Evolutionary conservation across 2,797 vertebrate species (phyloP), one percentile per base, ranked within the genome.

Genomic region (Diplodus sargus): DNA sequence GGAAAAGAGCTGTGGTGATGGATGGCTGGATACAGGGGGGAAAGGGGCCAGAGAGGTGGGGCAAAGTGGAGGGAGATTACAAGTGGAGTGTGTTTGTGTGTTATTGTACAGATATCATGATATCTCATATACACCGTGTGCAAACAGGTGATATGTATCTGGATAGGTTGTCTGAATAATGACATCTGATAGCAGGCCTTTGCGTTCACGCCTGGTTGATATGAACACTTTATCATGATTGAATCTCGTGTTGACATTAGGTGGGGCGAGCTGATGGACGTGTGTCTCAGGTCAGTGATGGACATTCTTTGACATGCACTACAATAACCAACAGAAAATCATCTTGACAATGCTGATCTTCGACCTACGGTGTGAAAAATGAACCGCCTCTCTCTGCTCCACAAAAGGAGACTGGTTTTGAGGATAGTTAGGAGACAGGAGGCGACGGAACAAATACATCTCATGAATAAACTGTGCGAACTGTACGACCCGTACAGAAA

Each of bases 1-100:
- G 59, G 57, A 63, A 49, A 68, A 64, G 67, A 54, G n/a, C 17
- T 15, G 25, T 8, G 48, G 18, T 68, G 72, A 79, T 59, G 54
- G 61, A 81, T 59, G 52, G 65, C 5, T 65, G 65, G 65, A 57
- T 17, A 57, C 60, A 23, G 51, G 30, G 30, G 22, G 34, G 51
- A 25, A 4, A 64, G 13, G 39, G 9, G 20, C 2, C 17, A 28
- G 34, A 64, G 45, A 43, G 39, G 66, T 20, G 60, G 48, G 34
- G 53, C 3, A 48, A 71, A 52, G 42, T 54, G 47, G 43, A 54
- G 23, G 23, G 52, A 45, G 53, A 65, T 47, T 25, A 28, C 17
- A 69, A 48, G 43, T 60, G 63, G n/a, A 34, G 53, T 30, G 64
- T 52, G 39, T 53, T 28, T 42, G n/a, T 69, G 60, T 59, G 48